Evolutionary conservation across 2,888 invertebrate species (phyloP), one percentile per base, ranked within the genome.

Genomic region (Drosophila borealis): DNA sequence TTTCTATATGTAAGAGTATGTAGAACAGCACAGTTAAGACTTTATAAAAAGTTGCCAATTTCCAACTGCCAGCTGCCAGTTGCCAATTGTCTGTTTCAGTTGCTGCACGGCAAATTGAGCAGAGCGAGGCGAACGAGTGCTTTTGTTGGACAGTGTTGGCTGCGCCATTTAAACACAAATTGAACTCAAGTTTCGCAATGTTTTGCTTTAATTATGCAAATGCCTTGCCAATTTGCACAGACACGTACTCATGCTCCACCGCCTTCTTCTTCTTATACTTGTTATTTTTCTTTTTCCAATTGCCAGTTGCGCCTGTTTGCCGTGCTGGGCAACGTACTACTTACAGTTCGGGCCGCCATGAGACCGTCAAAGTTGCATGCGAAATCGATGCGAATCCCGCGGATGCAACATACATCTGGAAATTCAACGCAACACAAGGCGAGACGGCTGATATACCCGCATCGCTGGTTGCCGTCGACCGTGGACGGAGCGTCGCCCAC

Each of bases 351-450:
- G 96, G 95, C 11, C 93, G 95, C 14, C 94, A 95, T 73, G 96
- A 96, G 91, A 93, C 94, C 10, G 94, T 94, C 41, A 93, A 93
- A 88, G 94, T 96, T 74, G 93, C 94, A n/a, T 96, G 96, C 92
- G 95, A 95, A 90, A 93, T 96, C 62, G 96, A 96, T 88, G 95
- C 96, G 37, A 96, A 96, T 93, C 96, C 96, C 17, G 92, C 94
- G 60, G 95, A 95, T 77, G 93, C 95, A 39, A 93, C 93, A 78
- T 96, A 95, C 92, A 93, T 94, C 67, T 96, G 96, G 96, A 95
- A 95, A 92, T 96, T 96, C 93, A 96, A 96, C 93, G 95, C 95
- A 90, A 94, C 95, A 44, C 88, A 90, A 55, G 94, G 94, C 77
- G 96, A 96, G 83, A 94, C 94, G 33, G 93, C 95, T 72, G 95